These are phyloP conservation scores for Labeo rohita DNA, from an alignment of 2,113 vertebrate genomes.

Conservation along the genomic window DNA sequence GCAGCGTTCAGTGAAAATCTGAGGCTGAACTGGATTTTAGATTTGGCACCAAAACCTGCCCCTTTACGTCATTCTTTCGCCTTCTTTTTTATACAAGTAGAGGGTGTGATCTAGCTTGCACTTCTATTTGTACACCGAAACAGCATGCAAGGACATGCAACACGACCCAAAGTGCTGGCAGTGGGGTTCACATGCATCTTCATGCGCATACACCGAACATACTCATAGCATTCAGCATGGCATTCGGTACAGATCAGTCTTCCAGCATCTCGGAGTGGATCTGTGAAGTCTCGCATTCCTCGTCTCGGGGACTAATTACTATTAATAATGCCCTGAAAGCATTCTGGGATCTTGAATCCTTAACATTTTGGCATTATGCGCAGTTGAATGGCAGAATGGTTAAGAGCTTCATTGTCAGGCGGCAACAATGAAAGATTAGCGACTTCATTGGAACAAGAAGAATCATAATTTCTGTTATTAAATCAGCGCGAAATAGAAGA, in stretches of 20 bases:
- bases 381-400: slow-evolving; percentile 8
- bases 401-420: slow-evolving; percentile 46
- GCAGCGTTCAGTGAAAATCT: slow-evolving; percentile 54
- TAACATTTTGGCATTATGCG: slow-evolving; percentile 16
- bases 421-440: slow-evolving; percentile 38
- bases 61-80: neutral
- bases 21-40: slow-evolving; percentile 40
- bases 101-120: slow-evolving; percentile 85
- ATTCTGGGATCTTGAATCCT: slow-evolving; percentile 10
- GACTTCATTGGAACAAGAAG: slow-evolving; percentile 31
- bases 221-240: slow-evolving; percentile 60
- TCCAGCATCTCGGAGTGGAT: slow-evolving; percentile 79
- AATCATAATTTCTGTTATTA: slow-evolving; percentile 44
- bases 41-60: neutral
- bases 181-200: slow-evolving; percentile 67
- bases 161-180: slow-evolving; percentile 65
- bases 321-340: slow-evolving; percentile 15
- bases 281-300: neutral
- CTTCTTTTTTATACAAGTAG: slow-evolving; percentile 49
- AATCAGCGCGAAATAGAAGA: slow-evolving; percentile 24
- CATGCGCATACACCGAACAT: slow-evolving; percentile 51
- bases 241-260: slow-evolving; percentile 85
- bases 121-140: slow-evolving; percentile 75
- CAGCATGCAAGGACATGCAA: slow-evolving; percentile 78
- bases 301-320: neutral